phyloP scores from a whole-genome alignment of 2,888 invertebrate genomes.

The Drosophila tripunctata region DNA sequence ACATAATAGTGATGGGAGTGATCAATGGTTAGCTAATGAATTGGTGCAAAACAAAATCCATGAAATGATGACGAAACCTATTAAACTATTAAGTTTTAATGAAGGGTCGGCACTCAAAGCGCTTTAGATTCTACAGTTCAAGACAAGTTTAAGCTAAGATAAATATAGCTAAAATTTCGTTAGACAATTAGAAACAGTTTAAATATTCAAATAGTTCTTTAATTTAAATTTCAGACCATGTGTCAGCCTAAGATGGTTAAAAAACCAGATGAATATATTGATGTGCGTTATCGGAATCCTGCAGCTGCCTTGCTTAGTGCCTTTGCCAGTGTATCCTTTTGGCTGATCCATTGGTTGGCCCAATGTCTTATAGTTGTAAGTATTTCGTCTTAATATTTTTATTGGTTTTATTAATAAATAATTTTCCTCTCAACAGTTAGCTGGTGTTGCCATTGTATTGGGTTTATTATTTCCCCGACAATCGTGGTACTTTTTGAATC shows the following conservation, averaged over 20 bases:
- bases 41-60: constrained; percentile 29
- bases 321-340: constrained; percentile 44
- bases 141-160: background rate
- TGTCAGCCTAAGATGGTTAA: rapidly evolving
- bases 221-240: constrained; percentile 26
- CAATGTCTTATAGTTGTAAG: constrained; percentile 53
- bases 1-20: background rate
- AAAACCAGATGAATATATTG: background rate
- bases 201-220: constrained; percentile 8
- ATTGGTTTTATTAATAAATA: background rate
- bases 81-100: constrained; percentile 26
- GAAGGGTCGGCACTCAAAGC: background rate
- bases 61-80: constrained; percentile 59
- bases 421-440: constrained; percentile 23
- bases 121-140: background rate
- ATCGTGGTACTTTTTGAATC: constrained; percentile 52
- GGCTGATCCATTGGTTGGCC: constrained; percentile 46
- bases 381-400: background rate
- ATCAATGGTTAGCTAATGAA: constrained; percentile 25
- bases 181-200: background rate
- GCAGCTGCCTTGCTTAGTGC: constrained; percentile 32
- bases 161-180: too few species aligned
- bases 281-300: constrained; percentile 41
- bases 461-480: constrained; percentile 56
- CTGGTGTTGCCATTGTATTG: constrained; percentile 35